Conservation (phyloP, 2,113 vertebrate species). For the Gobio gobio region DNA sequence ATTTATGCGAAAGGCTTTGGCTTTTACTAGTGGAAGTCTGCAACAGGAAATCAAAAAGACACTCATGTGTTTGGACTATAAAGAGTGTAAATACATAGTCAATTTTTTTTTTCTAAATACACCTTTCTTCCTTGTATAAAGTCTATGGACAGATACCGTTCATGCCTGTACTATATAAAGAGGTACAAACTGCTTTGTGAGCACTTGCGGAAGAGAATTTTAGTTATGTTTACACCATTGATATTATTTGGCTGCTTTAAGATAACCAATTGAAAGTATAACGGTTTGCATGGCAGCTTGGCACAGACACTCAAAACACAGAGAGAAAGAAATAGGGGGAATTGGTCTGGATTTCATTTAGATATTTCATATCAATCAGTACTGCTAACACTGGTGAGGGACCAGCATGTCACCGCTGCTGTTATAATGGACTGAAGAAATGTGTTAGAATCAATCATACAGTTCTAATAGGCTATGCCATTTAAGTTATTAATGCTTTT, state of each 20-base stretch:
- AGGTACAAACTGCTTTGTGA: conserved; percentile 43
- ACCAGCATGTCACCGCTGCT: not conserved
- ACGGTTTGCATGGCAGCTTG: not conserved
- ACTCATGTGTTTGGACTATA: conserved; percentile 25
- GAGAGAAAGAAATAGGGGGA: not conserved
- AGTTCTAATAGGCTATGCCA: not conserved
- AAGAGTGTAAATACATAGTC: conserved; percentile 37
- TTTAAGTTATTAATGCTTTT: not conserved
- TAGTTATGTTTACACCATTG: conserved; percentile 2
- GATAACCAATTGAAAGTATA: not conserved
- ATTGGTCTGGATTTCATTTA: not conserved
- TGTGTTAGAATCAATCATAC: not conserved
- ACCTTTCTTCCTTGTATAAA: not conserved
- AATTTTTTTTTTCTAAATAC: not conserved
- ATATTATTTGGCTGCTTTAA: conserved; percentile 40
- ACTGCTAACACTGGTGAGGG: not conserved
- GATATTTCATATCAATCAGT: not conserved
- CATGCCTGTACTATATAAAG: conserved; percentile 34
- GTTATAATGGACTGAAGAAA: not conserved
- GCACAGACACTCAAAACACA: conserved; percentile 52
- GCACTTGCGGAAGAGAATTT: not conserved
- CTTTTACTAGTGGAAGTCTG: conserved; percentile 15
- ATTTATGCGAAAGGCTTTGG: conserved; percentile 15
- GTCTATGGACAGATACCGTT: conserved; percentile 49
- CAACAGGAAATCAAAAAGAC: conserved; percentile 19